Evolutionary conservation across 2,888 invertebrate genomes (phyloP).

Genomic region (Habroteleia sp.): DNA sequence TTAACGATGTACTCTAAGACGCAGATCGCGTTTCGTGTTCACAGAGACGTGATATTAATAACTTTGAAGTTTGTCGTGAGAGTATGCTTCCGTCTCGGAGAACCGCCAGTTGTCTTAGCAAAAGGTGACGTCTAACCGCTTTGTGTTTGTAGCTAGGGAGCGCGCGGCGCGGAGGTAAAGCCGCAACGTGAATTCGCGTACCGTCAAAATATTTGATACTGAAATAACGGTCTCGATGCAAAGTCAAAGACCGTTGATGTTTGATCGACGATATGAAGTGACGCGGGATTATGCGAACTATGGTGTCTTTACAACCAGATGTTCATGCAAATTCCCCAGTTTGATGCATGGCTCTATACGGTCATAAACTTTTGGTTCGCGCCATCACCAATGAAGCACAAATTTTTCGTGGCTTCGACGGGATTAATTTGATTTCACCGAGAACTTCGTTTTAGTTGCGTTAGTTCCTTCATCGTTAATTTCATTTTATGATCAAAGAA

Average conservation of each 20-base stretch:
- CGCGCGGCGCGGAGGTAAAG: neutral
- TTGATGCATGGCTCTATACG: slow-evolving; percentile 32
- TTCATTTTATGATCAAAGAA: slow-evolving; percentile 40
- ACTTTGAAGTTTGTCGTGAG: slow-evolving; percentile 48
- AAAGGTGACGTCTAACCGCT: slow-evolving; percentile 38
- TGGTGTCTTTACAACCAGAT: slow-evolving; percentile 55
- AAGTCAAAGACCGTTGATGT: slow-evolving; percentile 9
- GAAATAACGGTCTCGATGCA: neutral
- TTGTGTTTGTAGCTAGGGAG: slow-evolving; percentile 12
- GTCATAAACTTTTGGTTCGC: no score
- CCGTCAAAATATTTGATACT: slow-evolving; percentile 7
- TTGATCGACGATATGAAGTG: slow-evolving; percentile 28
- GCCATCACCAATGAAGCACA: no score
- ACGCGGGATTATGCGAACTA: neutral
- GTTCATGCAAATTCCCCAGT: slow-evolving; percentile 55
- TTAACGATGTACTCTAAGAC: slow-evolving; percentile 32
- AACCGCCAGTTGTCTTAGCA: slow-evolving; percentile 26
- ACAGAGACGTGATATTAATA: slow-evolving; percentile 52
- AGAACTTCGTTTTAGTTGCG: no score
- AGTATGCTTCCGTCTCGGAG: slow-evolving; percentile 22
- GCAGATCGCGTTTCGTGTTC: no score
- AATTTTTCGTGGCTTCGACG: slow-evolving; percentile 16
- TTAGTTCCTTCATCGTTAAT: slow-evolving; percentile 41
- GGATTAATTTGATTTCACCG: slow-evolving; percentile 34
- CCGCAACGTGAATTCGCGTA: neutral